Conservation (phyloP, 92 coral and sea anemone genomes). For the Micromussa lordhowensis region DNA sequence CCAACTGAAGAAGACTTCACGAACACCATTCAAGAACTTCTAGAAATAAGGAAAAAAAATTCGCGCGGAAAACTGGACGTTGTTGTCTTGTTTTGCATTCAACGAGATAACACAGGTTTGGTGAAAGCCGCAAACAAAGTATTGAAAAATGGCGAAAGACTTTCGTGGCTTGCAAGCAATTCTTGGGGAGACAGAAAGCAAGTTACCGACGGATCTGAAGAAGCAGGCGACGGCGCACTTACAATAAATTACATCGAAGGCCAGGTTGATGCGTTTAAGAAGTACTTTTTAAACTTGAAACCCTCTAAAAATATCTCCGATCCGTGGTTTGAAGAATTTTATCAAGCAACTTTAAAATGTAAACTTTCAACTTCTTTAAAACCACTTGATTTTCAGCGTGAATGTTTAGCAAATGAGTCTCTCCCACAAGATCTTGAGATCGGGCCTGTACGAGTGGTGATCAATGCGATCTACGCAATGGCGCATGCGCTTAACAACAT, state of each 20-base stretch:
- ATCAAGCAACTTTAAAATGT: conserved; percentile 77
- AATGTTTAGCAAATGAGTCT: conserved; percentile 60
- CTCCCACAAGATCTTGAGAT: conserved; percentile 64
- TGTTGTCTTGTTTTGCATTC: conserved; percentile 90
- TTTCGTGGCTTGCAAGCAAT: conserved; percentile 93
- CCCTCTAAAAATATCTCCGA: conserved; percentile 55
- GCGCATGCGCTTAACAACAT: conserved; percentile 86
- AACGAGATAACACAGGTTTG: conserved; percentile 88
- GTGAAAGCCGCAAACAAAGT: conserved; percentile 80
- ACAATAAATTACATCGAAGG: conserved; percentile 92
- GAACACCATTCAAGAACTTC: conserved; percentile 52
- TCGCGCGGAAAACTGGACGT: conserved; percentile 64
- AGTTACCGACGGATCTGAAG: conserved; percentile 87
- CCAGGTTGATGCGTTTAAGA: conserved; percentile 70
- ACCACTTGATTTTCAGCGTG: conserved; percentile 42
- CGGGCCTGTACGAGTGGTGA: conserved; percentile 89
- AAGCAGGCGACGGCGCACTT: conserved; percentile 85
- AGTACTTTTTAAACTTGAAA: conserved; percentile 59
- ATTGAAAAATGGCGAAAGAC: conserved; percentile 41
- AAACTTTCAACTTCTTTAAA: conserved; percentile 55
- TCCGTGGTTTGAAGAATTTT: conserved; percentile 95
- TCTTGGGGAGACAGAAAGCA: conserved; percentile 93
- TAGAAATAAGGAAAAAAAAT: conserved; percentile 43
- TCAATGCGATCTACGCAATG: conserved; percentile 91
- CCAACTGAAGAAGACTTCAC: conserved; percentile 75